Conservation (phyloP, 37 sponge, comb jelly and placozoan species). For the Mnemiopsis leidyi region DNA sequence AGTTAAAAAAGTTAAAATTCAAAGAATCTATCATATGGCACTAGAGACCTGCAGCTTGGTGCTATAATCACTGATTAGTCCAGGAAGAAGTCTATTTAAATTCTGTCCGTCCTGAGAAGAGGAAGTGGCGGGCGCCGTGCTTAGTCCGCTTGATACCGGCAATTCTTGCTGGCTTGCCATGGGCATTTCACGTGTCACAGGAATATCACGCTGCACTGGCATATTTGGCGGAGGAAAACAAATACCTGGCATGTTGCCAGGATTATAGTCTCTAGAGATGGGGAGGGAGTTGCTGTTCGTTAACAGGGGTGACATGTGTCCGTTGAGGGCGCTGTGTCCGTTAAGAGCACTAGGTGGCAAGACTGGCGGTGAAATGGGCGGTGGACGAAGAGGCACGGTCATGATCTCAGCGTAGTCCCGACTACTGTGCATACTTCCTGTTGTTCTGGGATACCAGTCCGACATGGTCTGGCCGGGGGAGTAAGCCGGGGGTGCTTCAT, state of each 20-base stretch:
- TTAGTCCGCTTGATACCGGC: neutral
- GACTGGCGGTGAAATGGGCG: slow-evolving; percentile 40
- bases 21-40: neutral
- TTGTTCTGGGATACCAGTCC: slow-evolving; percentile 2
- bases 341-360: neutral
- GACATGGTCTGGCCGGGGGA: neutral
- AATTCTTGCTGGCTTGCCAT: neutral
- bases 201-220: neutral
- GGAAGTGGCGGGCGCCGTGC: neutral
- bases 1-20: slow-evolving; percentile 19
- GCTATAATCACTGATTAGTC: slow-evolving; percentile 56
- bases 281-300: neutral
- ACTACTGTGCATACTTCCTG: neutral
- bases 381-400: slow-evolving; percentile 24
- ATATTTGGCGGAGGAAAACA: neutral
- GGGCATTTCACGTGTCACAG: neutral
- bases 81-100: neutral
- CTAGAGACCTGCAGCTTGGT: slow-evolving; percentile 61
- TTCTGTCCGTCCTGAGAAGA: neutral
- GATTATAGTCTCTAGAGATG: neutral
- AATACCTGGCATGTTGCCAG: neutral
- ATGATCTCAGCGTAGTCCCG: slow-evolving; percentile 63
- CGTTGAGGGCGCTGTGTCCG: neutral
- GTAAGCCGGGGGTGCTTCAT: slow-evolving; percentile 53
- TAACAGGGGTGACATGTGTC: neutral